Evolutionary conservation across 2,113 vertebrate species (phyloP).

Genomic region (Sus scrofa): T2T-Sscrofa CM000824.6:221254001-221254500

Average conservation of each 20-base stretch:
- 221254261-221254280: neutral
- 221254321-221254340: neutral
- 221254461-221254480: neutral
- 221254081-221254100: too few relatives aligned
- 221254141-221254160: too few relatives aligned
- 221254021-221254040: too few relatives aligned
- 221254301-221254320: rapidly evolving
- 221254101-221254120: too few relatives aligned
- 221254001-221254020: too few relatives aligned
- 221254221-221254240: neutral
- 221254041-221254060: too few relatives aligned
- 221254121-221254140: too few relatives aligned
- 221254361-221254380: neutral
- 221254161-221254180: too few relatives aligned
- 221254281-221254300: neutral
- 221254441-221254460: neutral
- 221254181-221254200: neutral
- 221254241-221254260: neutral
- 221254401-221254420: neutral
- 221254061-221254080: too few relatives aligned
- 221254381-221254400: neutral
- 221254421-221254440: too few relatives aligned
- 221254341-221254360: neutral
- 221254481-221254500: neutral
- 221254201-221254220: neutral